Evolutionary conservation across 2,888 invertebrate species (phyloP), one percentile per base, ranked within the genome.

Genomic region (Apoda limacodes): DNA sequence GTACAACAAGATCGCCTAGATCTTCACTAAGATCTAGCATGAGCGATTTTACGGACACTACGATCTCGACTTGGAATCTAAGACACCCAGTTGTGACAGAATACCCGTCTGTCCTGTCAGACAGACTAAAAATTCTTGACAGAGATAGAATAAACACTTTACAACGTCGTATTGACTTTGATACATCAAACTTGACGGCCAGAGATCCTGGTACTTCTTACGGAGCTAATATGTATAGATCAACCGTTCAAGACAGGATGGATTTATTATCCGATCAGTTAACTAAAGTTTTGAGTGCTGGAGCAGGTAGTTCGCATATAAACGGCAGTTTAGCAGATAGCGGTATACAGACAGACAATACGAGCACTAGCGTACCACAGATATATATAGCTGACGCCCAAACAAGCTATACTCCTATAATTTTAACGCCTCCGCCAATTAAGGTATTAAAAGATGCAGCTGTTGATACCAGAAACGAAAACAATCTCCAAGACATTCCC

Each of bases 11-110:
- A 42, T 78, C 78, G 41, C 76, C 76, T 50, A 69, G 72, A 37
- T 78, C 76, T 51, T 78, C 75, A 0, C 30, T 72, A 28, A 63
- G 78, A 59, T 80, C 80, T 48, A 80, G 78, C 40, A 49, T 74
- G 59, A 76, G 76, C 56, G 80, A 80, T 54, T 81, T 82, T 45
- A 82, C 82, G 30, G 82, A 82, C 46, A 82, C 80, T 2, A 78
- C 80, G 0, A 76, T 78, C 39, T 80, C 80, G 0, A 80, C 76
- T 0, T 80, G 78, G 78, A 78, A 78, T 35, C 74, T 75, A 37
- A 66, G 68, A 30, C 65, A 71, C 26, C 50, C 54, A 0, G 43
- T 49, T 5, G 52, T 62, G 0, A 59, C 72, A 0, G 78, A 80
- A 38, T 80, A 78, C 37, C 78, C 80, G 0, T 75, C 76, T 7